Evolutionary conservation across 2,113 vertebrate genomes (phyloP).

Genomic region (Leiothrix lutea): DNA sequence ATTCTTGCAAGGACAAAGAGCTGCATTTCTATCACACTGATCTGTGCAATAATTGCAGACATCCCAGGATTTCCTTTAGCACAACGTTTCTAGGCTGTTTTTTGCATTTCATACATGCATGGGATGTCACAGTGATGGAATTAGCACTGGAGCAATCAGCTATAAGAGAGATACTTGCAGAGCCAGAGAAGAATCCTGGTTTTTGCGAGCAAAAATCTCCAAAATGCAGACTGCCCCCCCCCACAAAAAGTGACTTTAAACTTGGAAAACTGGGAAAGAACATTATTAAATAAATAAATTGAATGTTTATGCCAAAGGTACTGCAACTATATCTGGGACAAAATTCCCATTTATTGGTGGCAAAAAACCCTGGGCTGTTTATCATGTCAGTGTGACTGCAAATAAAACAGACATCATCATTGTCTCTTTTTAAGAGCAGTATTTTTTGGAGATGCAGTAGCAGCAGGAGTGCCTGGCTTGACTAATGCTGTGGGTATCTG

Average conservation of each 20-base stretch:
- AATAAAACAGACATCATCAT: not conserved
- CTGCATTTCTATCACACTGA: not conserved
- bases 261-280: not conserved
- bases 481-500: slow-evolving; percentile 55
- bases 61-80: not conserved
- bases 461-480: slow-evolving; percentile 47
- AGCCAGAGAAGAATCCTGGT: not conserved
- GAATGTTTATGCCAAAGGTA: not conserved
- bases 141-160: not conserved
- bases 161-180: not conserved
- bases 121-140: not conserved
- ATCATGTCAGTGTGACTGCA: not conserved
- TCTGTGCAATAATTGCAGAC: not conserved
- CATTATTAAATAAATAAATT: not conserved
- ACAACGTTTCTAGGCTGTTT: not conserved
- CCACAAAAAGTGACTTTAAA: not conserved
- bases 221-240: not conserved
- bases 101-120: not conserved
- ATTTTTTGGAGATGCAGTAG: slow-evolving; percentile 26
- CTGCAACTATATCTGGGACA: not conserved
- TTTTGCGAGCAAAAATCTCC: not conserved
- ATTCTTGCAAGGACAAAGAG: slow-evolving; percentile 54
- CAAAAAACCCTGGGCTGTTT: not conserved
- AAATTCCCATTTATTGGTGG: not conserved
- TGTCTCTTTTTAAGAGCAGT: slow-evolving; percentile 2